A percentile compares a stretch with the other conserved stretches of the same genome.
Evolutionary conservation across 2,113 vertebrate species (phyloP).

Genomic region (Callionymus lyra): DNA sequence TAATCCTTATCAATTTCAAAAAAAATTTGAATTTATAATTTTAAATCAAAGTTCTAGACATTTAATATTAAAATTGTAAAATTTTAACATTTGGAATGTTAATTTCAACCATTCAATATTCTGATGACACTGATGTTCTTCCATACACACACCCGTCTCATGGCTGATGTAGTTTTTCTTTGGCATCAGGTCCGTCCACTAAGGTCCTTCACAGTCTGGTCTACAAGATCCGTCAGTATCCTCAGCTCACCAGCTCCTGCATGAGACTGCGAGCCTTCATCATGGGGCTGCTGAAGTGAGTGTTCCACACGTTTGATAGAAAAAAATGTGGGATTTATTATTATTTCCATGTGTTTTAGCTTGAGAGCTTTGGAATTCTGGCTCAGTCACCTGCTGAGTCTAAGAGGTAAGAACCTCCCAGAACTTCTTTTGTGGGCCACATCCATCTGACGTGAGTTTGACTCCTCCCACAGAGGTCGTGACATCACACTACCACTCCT

Average conservation of each 20-base stretch:
- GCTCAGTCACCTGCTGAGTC: conserved; percentile 86
- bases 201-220: conserved; percentile 79
- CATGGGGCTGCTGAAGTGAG: conserved; percentile 94
- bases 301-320: neutral
- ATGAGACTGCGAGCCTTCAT: conserved; percentile 92
- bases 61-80: no score
- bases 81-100: no score
- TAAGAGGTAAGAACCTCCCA: conserved; percentile 68
- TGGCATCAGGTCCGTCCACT: conserved; percentile 75
- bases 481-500: conserved; percentile 79
- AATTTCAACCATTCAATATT: no score
- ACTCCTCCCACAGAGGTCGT: conserved; percentile 70
- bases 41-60: no score
- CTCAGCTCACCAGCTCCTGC: conserved; percentile 77
- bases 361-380: conserved; percentile 88
- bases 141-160: no score
- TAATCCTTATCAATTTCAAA: no score
- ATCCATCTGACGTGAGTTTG: no score
- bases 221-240: conserved; percentile 77
- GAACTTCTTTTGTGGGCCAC: no score
- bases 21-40: no score
- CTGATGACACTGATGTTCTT: no score
- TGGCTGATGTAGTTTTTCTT: no score
- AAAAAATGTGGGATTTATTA: neutral
- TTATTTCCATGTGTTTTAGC: conserved; percentile 55